Evolutionary conservation across 2,888 invertebrate species (phyloP).

Genomic region (Lasioglossum leucozonium): DNA sequence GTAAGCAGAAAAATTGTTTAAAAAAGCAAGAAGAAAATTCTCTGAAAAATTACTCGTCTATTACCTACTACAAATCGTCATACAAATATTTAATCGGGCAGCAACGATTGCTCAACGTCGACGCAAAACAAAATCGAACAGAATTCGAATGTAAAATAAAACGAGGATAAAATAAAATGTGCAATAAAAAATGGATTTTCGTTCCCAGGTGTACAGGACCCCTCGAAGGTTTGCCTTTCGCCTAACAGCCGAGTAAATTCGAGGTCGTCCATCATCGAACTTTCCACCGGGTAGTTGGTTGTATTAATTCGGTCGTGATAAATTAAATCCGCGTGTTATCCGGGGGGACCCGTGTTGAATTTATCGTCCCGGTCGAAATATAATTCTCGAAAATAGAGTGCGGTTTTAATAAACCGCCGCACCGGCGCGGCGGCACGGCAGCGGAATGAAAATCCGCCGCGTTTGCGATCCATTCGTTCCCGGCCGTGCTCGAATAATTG

Average conservation of each 20-base stretch:
- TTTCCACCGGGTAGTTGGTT: neutral
- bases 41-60: neutral
- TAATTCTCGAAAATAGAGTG: conserved; percentile 47
- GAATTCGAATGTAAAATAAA: neutral
- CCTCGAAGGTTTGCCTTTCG: neutral
- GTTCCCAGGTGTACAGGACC: neutral
- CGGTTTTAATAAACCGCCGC: conserved; percentile 48
- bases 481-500: conserved; percentile 34
- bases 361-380: conserved; percentile 26
- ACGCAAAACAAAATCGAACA: neutral
- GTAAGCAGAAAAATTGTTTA: neutral
- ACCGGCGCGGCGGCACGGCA: neutral
- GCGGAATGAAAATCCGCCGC: conserved; percentile 52
- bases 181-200: neutral
- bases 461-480: conserved; percentile 30
- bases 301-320: conserved; percentile 24
- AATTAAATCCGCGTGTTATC: conserved; percentile 32
- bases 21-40: neutral
- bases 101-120: neutral
- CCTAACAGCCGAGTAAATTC: conserved; percentile 1
- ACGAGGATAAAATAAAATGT: neutral
- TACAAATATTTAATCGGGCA: neutral
- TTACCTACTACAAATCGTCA: neutral
- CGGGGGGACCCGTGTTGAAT: conserved; percentile 29
- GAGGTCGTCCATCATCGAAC: neutral